A percentile compares a stretch with the other conserved stretches of the same genome.
Evolutionary conservation across 2,797 vertebrate species (phyloP).

Genomic region (Karalla daura): DNA sequence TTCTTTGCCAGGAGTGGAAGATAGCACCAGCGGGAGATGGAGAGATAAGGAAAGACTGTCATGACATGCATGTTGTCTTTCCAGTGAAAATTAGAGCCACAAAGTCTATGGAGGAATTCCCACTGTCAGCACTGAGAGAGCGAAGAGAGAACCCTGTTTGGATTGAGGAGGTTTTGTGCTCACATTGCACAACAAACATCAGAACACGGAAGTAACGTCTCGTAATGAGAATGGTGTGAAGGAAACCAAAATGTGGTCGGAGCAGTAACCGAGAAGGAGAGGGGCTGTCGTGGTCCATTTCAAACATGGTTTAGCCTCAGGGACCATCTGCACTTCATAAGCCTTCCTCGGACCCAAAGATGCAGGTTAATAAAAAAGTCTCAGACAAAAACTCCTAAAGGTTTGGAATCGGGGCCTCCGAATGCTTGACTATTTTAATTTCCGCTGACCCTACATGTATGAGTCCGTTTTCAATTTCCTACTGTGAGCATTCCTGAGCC

Average conservation of each 20-base stretch:
- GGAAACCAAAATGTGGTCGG: slow-evolving; percentile 43
- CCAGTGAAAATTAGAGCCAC: slow-evolving; percentile 61
- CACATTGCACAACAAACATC: slow-evolving; percentile 13
- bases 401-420: slow-evolving; percentile 58
- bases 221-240: slow-evolving; percentile 15
- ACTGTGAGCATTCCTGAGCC: slow-evolving; percentile 56
- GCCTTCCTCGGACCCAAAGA: slow-evolving; percentile 44
- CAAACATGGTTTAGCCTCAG: slow-evolving; percentile 56
- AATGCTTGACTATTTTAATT: slow-evolving; percentile 76
- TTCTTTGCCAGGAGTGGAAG: slow-evolving; percentile 69
- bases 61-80: slow-evolving; percentile 77
- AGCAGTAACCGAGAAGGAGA: slow-evolving; percentile 26
- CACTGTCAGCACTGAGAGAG: slow-evolving; percentile 29
- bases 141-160: slow-evolving; percentile 13
- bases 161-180: slow-evolving; percentile 6
- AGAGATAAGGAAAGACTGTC: slow-evolving; percentile 79
- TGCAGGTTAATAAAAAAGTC: slow-evolving; percentile 75
- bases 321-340: slow-evolving; percentile 74
- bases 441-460: slow-evolving; percentile 62
- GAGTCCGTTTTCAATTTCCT: slow-evolving; percentile 78
- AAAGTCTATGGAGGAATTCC: slow-evolving; percentile 64
- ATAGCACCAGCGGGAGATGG: slow-evolving; percentile 67
- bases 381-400: slow-evolving; percentile 51
- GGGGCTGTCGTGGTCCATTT: slow-evolving; percentile 48
- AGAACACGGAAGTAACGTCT: slow-evolving; percentile 1